Evolutionary conservation across 2,113 vertebrate genomes (phyloP).

Genomic region (Entomyzon cyanotis): DNA sequence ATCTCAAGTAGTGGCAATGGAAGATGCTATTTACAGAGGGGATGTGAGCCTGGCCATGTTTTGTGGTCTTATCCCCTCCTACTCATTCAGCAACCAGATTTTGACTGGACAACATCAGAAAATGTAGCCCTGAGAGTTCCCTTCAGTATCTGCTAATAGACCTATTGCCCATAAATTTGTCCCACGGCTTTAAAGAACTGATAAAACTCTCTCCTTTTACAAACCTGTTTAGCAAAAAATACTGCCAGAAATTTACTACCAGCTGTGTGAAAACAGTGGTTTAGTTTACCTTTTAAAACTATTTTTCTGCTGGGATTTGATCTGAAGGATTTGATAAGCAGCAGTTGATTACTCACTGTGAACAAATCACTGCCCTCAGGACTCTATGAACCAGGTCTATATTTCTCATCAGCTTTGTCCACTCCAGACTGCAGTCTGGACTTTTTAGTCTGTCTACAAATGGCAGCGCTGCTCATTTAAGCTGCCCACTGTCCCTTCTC

Average conservation of each 20-base stretch:
- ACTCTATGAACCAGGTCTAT: rapidly evolving
- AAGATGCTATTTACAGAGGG: background rate
- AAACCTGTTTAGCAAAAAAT: background rate
- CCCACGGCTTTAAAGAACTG: background rate
- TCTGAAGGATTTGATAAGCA: background rate
- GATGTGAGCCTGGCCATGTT: background rate
- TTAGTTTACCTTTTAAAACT: background rate
- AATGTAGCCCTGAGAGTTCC: background rate
- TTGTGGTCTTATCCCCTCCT: background rate
- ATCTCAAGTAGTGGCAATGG: background rate
- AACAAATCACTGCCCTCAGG: background rate
- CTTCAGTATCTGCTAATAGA: background rate
- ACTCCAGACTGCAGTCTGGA: background rate
- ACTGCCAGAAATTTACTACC: background rate
- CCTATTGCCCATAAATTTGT: background rate
- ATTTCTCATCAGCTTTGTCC: background rate
- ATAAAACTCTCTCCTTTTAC: background rate
- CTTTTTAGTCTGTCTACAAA: background rate
- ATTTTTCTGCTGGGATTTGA: background rate
- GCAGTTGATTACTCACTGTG: background rate
- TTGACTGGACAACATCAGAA: background rate
- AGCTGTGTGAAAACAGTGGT: background rate
- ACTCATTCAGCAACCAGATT: background rate
- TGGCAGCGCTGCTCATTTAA: background rate
- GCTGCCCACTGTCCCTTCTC: background rate